phyloP scores from a whole-genome alignment of 2,888 invertebrate species.

The Tholera decimalis region DNA sequence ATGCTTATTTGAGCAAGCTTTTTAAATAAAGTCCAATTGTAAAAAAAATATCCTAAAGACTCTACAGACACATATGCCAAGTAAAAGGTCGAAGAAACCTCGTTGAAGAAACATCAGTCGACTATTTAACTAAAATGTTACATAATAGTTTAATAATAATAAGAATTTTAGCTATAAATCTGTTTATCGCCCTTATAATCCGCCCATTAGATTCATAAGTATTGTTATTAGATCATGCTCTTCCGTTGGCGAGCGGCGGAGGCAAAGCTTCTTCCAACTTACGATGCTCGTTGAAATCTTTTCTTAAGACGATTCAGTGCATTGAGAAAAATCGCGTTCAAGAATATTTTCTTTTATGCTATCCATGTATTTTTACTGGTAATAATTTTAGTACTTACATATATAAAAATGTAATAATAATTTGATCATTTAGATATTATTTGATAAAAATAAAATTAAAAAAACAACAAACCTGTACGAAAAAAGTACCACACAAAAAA shows the following conservation, averaged over 20 bases:
- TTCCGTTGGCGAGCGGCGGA: slow-evolving; percentile 59
- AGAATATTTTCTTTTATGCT: background rate
- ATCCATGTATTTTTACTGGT: background rate
- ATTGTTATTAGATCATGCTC: slow-evolving; percentile 50
- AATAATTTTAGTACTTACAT: background rate
- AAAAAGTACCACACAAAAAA: slow-evolving; percentile 69
- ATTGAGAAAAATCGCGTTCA: background rate
- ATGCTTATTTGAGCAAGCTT: background rate
- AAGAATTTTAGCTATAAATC: slow-evolving; percentile 29
- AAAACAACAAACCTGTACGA: slow-evolving; percentile 76
- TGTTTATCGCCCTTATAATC: slow-evolving; percentile 42
- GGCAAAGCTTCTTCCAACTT: slow-evolving; percentile 56
- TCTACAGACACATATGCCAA: background rate
- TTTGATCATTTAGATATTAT: background rate
- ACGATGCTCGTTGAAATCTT: slow-evolving; percentile 83
- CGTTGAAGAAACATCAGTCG: slow-evolving; percentile 9
- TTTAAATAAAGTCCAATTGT: background rate
- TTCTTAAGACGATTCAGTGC: slow-evolving; percentile 69
- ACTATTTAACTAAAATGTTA: slow-evolving; percentile 12
- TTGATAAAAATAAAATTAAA: slow-evolving; percentile 40
- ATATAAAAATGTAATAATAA: background rate
- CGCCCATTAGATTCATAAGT: slow-evolving; percentile 39
- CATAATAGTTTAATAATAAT: slow-evolving; percentile 48
- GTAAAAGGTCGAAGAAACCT: slow-evolving; percentile 24
- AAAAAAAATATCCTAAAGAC: background rate